Conservation (phyloP, 1,140 invertebrate genomes). For the Dolichoris vasculosae region DNA sequence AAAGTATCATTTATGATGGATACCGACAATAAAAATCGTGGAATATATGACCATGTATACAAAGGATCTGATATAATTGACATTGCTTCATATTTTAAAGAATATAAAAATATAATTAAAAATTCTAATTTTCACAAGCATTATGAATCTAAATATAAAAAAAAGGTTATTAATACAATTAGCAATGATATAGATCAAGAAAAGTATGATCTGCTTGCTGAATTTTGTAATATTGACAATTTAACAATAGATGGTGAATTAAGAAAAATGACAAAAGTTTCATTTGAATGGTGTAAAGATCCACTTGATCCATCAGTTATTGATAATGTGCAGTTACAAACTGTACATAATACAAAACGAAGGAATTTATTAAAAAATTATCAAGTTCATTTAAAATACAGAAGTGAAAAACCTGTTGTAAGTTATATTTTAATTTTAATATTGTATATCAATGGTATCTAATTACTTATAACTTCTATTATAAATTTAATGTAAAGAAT, state of each 20-base stretch:
- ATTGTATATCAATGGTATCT: neutral
- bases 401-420: slow-evolving; percentile 49
- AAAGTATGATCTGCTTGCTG: slow-evolving; percentile 52
- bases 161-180: neutral
- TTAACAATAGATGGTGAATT: slow-evolving; percentile 59
- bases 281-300: slow-evolving; percentile 49
- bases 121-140: slow-evolving; percentile 18
- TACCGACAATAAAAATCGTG: neutral
- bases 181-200: slow-evolving; percentile 54
- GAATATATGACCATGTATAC: slow-evolving; percentile 42
- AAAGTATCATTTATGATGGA: neutral
- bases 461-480: neutral
- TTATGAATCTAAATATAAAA: neutral
- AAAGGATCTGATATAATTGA: slow-evolving; percentile 32
- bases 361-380: slow-evolving; percentile 43
- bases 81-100: slow-evolving; percentile 10
- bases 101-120: slow-evolving; percentile 20
- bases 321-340: slow-evolving; percentile 50
- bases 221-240: slow-evolving; percentile 60
- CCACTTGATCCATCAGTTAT: slow-evolving; percentile 43
- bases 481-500: neutral
- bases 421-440: slow-evolving; percentile 19
- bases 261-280: slow-evolving; percentile 9
- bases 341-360: slow-evolving; percentile 12
- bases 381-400: slow-evolving; percentile 46